Conservation (phyloP, 64 coral and sea anemone species). For the Montipora foliosa region DNA sequence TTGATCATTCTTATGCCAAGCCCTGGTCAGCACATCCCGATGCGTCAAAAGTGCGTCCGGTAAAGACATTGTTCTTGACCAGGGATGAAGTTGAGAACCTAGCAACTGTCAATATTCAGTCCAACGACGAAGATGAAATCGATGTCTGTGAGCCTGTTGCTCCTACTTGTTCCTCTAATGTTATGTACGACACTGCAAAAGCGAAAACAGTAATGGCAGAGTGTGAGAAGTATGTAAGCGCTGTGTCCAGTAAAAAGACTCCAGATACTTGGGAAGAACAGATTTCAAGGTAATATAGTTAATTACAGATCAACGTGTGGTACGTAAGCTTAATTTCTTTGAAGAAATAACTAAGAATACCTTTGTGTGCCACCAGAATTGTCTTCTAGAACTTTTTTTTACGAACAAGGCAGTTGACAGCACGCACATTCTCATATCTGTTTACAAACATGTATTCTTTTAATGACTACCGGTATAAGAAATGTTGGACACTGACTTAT, state of each 20-base stretch:
- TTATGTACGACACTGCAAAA: slow-evolving; percentile 92
- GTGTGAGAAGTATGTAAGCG: slow-evolving; percentile 95
- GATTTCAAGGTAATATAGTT: slow-evolving; percentile 77
- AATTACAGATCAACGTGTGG: too few relatives aligned
- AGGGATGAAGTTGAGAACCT: slow-evolving; percentile 60
- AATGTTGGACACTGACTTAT: too few relatives aligned
- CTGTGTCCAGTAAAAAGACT: slow-evolving; percentile 92
- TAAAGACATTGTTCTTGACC: slow-evolving; percentile 88
- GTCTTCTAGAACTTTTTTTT: too few relatives aligned
- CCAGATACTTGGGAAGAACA: slow-evolving; percentile 99
- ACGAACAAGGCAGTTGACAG: too few relatives aligned
- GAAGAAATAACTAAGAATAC: too few relatives aligned
- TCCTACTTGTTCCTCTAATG: slow-evolving; percentile 57
- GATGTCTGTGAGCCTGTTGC: slow-evolving; percentile 77
- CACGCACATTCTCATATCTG: too few relatives aligned
- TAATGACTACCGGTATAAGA: too few relatives aligned
- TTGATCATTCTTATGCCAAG: slow-evolving; percentile 93
- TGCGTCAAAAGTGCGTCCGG: slow-evolving; percentile 84
- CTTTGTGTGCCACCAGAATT: too few relatives aligned
- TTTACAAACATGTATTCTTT: too few relatives aligned
- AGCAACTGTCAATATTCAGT: neutral
- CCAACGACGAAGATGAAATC: slow-evolving; percentile 46
- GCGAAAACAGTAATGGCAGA: slow-evolving; percentile 94
- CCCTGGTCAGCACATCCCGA: slow-evolving; percentile 98
- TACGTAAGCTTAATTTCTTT: too few relatives aligned